These are phyloP conservation scores for Coccyzus lansbergi DNA, from an alignment of 2,797 vertebrate species.

Conservation along the genomic window DNA sequence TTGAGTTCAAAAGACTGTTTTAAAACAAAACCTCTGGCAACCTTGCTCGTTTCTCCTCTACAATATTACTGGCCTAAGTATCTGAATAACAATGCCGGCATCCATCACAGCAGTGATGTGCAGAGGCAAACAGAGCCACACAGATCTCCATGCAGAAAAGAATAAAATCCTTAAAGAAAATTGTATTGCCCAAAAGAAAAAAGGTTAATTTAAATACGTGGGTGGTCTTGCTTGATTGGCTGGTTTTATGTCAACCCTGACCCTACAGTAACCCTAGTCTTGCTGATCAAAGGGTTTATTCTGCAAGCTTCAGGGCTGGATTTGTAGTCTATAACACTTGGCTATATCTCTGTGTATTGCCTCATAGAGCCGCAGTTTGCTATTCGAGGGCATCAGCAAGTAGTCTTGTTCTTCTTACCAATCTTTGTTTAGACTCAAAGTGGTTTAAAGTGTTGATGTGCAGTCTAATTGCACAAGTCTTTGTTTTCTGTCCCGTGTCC, in stretches of 20 bases:
- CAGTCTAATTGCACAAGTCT: not conserved
- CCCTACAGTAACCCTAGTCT: conserved; percentile 71
- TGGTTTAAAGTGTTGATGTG: not conserved
- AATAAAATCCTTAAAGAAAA: conserved; percentile 28
- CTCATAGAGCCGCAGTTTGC: not conserved
- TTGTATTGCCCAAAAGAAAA: not conserved
- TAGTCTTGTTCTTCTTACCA: conserved; percentile 7
- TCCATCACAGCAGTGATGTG: not conserved
- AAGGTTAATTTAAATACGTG: conserved; percentile 69
- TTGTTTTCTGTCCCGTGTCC: not conserved
- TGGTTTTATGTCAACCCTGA: conserved; percentile 74
- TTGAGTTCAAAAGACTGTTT: not conserved
- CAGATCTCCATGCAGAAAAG: not conserved
- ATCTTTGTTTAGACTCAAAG: conserved; percentile 30
- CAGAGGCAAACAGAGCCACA: not conserved
- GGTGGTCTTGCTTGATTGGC: conserved; percentile 69
- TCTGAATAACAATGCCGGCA: not conserved
- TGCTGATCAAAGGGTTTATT: conserved; percentile 74
- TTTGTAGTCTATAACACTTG: not conserved
- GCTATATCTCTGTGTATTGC: not conserved
- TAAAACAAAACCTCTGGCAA: conserved; percentile 9
- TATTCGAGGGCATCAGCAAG: not conserved
- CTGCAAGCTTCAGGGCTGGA: conserved; percentile 40
- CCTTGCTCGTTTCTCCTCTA: not conserved
- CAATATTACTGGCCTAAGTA: not conserved